These are phyloP conservation scores for Neotoxoptera formosana DNA, from an alignment of 1,140 invertebrate species.

Conservation along the genomic window DNA sequence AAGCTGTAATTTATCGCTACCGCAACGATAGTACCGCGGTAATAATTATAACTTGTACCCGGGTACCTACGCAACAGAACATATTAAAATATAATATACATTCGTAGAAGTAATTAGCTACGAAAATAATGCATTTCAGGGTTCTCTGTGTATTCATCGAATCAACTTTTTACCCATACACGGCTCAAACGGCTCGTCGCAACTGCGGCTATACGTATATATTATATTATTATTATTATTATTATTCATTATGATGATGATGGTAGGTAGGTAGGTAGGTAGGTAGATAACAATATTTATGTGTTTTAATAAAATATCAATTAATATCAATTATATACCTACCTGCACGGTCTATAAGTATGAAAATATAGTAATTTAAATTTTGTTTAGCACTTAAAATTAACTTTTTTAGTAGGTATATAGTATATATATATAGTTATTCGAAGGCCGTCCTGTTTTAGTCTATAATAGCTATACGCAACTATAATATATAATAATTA, in stretches of 20 bases:
- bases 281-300: background rate
- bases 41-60: background rate
- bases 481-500: background rate
- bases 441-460: background rate
- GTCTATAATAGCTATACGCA: background rate
- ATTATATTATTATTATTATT: background rate
- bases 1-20: slow-evolving; percentile 19
- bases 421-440: too few species aligned
- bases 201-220: background rate
- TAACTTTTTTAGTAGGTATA: background rate
- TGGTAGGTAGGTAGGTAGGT: too few species aligned
- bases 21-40: background rate
- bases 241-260: background rate
- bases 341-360: background rate
- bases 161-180: background rate
- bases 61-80: background rate
- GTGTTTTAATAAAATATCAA: background rate
- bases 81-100: too few species aligned
- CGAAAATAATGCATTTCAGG: background rate
- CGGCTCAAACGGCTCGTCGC: background rate
- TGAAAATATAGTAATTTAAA: background rate
- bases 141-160: background rate
- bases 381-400: background rate
- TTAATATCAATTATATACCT: background rate
- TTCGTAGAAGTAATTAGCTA: background rate